phyloP scores from a whole-genome alignment of 2,113 vertebrate genomes.

The human region GRCh38 chr6:115015001-115015500 shows the following conservation, averaged over 20 bases:
- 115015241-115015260: neutral
- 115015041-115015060: neutral
- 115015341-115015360: neutral
- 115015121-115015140: neutral
- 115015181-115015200: neutral
- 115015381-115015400: neutral
- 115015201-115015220: neutral
- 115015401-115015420: neutral
- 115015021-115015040: neutral
- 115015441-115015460: neutral
- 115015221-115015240: neutral
- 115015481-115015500: neutral
- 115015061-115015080: neutral
- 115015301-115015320: neutral
- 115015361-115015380: neutral
- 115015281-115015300: neutral
- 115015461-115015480: neutral
- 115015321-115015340: neutral
- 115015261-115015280: neutral
- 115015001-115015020: neutral
- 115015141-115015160: neutral
- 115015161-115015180: neutral
- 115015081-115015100: neutral
- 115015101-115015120: neutral
- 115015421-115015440: neutral